Evolutionary conservation across 2,888 invertebrate species (phyloP).

Genomic region (Silvanus unidentatus): DNA sequence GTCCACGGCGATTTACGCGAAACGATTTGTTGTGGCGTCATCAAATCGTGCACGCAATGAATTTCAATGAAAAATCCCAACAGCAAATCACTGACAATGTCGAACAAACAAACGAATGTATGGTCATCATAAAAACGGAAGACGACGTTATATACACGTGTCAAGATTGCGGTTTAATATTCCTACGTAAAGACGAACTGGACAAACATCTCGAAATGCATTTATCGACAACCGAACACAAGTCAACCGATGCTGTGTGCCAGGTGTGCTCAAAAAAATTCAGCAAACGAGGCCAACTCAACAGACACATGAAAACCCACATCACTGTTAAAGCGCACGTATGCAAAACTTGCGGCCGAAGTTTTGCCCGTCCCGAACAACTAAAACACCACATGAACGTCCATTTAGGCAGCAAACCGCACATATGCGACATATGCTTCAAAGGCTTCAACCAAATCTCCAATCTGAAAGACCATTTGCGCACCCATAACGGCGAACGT

Average conservation of each 20-base stretch:
- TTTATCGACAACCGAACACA: too few species aligned
- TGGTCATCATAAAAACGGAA: constrained; percentile 1
- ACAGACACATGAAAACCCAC: constrained; percentile 51
- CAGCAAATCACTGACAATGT: too few species aligned
- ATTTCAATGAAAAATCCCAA: constrained; percentile 25
- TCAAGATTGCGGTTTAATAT: constrained; percentile 21
- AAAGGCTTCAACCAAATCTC: constrained; percentile 53
- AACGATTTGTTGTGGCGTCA: constrained; percentile 38
- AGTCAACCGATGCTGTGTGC: too few species aligned
- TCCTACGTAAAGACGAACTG: constrained; percentile 25
- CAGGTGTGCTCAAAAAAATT: constrained; percentile 50
- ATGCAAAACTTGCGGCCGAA: constrained; percentile 55
- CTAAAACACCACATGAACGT: constrained; percentile 53
- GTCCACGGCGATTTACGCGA: constrained; percentile 36
- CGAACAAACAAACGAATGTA: constrained; percentile 7
- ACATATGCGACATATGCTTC: constrained; percentile 54
- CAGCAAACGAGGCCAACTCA: constrained; percentile 49
- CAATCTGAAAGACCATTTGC: constrained; percentile 46
- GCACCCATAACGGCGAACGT: constrained; percentile 47
- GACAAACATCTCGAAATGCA: constrained; percentile 23
- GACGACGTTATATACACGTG: constrained; percentile 25
- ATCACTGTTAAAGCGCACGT: constrained; percentile 48
- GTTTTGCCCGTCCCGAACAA: constrained; percentile 54
- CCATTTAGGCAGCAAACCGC: constrained; percentile 54
- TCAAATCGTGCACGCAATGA: constrained; percentile 37